Percentiles rank a stretch among this genome's conserved stretches.
These are phyloP conservation scores for Lymantria dispar DNA, from an alignment of 2,888 invertebrate species.

Conservation along the genomic window DNA sequence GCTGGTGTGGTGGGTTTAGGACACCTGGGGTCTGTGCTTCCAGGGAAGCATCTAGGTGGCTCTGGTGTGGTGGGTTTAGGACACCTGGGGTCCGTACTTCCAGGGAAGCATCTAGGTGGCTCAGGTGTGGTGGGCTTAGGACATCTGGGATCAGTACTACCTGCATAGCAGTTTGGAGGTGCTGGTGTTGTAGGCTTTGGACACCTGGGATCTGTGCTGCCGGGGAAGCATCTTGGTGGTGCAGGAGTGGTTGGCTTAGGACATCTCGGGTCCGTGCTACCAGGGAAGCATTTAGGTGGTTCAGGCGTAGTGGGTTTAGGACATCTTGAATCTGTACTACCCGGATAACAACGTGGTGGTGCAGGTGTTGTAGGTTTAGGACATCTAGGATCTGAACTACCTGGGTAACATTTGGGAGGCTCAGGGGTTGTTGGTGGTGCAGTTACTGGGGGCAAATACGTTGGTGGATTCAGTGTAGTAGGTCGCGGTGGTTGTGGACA, in stretches of 20 bases:
- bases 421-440: constrained; percentile 37
- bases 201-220: constrained; percentile 43
- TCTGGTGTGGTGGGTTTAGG: constrained; percentile 34
- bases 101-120: constrained; percentile 22
- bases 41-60: constrained; percentile 41
- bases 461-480: constrained; percentile 30
- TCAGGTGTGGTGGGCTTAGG: constrained; percentile 26
- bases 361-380: constrained; percentile 35
- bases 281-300: constrained; percentile 40
- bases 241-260: constrained; percentile 26
- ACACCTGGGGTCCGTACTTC: constrained; percentile 42
- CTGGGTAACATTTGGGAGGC: constrained; percentile 46
- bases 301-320: constrained; percentile 34
- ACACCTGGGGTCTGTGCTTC: constrained; percentile 42
- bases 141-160: constrained; percentile 20
- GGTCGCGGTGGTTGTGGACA: constrained; percentile 52
- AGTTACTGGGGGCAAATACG: constrained; percentile 45
- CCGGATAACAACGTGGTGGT: constrained; percentile 46
- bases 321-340: constrained; percentile 42
- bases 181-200: constrained; percentile 35
- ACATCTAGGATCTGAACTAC: constrained; percentile 42
- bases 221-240: constrained; percentile 44
- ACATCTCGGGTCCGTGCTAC: constrained; percentile 31
- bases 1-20: constrained; percentile 34
- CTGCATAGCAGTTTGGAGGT: constrained; percentile 38